These are phyloP conservation scores for Hydractinia symbiolongicarpus DNA, from an alignment of 30 jellyfish, hydroid and myxozoan genomes.

Conservation along the genomic window DNA sequence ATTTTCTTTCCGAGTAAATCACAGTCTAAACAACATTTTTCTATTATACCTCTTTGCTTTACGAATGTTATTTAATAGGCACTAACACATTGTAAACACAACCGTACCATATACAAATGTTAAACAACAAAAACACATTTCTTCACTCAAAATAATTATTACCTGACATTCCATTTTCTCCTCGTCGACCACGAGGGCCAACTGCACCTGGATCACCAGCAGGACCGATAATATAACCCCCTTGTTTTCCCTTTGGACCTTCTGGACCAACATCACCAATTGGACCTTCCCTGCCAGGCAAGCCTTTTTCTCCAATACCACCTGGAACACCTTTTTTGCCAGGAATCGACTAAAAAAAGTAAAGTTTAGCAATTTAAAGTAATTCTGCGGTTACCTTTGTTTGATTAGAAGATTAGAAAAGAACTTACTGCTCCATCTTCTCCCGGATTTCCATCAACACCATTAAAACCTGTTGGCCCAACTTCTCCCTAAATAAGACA, in stretches of 20 bases:
- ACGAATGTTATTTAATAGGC: too few species aligned
- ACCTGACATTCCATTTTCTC: slow-evolving; percentile 24
- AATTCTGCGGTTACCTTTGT: too few species aligned
- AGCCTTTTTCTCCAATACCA: slow-evolving; percentile 44
- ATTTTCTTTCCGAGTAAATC: not conserved
- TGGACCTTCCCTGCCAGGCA: slow-evolving; percentile 56
- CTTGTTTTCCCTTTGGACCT: slow-evolving; percentile 58
- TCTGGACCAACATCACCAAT: slow-evolving; percentile 56
- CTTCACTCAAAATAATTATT: not conserved
- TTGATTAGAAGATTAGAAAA: too few species aligned
- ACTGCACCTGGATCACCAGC: slow-evolving; percentile 53
- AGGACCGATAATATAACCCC: slow-evolving; percentile 44
- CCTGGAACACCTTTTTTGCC: slow-evolving; percentile 42
- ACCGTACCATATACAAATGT: too few species aligned
- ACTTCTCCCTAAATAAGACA: too few species aligned
- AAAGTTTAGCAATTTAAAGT: too few species aligned
- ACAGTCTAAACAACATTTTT: not conserved
- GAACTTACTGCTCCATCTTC: slow-evolving; percentile 33
- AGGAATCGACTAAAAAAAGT: not conserved
- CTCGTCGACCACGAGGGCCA: slow-evolving; percentile 33
- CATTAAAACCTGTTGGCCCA: slow-evolving; percentile 6
- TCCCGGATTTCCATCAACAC: slow-evolving; percentile 42
- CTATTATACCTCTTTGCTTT: not conserved
- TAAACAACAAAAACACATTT: not conserved
- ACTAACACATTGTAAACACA: too few species aligned